A percentile compares a stretch with the other conserved stretches of the same genome.
Evolutionary conservation across 2,888 invertebrate species (phyloP).

Genomic region (Leucania comma): DNA sequence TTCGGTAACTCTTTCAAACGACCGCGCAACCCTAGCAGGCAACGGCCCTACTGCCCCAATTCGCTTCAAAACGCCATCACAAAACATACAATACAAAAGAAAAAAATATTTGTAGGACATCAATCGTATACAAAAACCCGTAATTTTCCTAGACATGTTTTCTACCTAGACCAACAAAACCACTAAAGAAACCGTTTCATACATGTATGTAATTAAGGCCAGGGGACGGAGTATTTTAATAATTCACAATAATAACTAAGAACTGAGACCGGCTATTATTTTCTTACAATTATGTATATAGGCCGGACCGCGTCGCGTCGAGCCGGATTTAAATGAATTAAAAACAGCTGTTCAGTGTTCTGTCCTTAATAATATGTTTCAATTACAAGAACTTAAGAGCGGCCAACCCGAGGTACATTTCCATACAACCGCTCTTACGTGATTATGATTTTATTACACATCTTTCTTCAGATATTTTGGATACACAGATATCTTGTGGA

Average conservation of each 20-base stretch:
- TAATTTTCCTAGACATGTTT: neutral
- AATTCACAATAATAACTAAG: conserved; percentile 42
- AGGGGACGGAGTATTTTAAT: conserved; percentile 39
- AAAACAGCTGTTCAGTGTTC: conserved; percentile 34
- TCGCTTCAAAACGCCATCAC: neutral
- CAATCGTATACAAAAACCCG: neutral
- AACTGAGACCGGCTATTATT: conserved; percentile 29
- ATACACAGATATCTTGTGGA: too few relatives aligned
- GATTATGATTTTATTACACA: too few relatives aligned
- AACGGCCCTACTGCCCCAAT: too few relatives aligned
- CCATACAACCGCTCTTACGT: too few relatives aligned
- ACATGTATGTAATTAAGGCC: conserved; percentile 14
- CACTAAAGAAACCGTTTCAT: neutral
- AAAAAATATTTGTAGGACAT: neutral
- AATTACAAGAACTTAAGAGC: conserved; percentile 1
- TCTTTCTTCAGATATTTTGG: too few relatives aligned
- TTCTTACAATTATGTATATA: conserved; percentile 44
- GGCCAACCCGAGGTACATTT: too few relatives aligned
- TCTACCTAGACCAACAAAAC: neutral
- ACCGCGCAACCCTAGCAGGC: too few relatives aligned
- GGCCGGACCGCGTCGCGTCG: conserved; percentile 20
- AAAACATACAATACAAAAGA: neutral
- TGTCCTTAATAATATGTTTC: conserved; percentile 25
- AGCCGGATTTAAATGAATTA: conserved; percentile 49
- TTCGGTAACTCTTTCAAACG: too few relatives aligned